phyloP scores from a whole-genome alignment of 2,888 invertebrate genomes.

The Hylaea fasciaria region DNA sequence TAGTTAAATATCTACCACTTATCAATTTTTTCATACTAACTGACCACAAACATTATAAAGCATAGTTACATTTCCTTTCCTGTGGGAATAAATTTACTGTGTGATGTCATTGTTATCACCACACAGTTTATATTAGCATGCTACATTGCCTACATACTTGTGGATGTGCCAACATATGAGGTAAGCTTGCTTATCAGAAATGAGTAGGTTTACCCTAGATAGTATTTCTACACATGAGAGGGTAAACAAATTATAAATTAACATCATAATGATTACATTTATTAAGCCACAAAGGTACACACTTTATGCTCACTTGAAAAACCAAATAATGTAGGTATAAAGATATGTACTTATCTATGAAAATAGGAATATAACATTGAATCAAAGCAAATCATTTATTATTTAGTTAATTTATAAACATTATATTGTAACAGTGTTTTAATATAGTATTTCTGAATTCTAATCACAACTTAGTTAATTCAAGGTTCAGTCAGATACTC shows the following conservation, averaged over 20 bases:
- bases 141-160: constrained; percentile 18
- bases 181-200: constrained; percentile 33
- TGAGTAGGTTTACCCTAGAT: background rate
- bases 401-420: no score
- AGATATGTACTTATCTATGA: no score
- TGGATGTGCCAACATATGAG: constrained; percentile 32
- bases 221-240: background rate
- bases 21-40: background rate
- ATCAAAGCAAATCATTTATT: no score
- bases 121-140: constrained; percentile 39
- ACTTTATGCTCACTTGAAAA: no score
- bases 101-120: constrained; percentile 59
- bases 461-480: constrained; percentile 16
- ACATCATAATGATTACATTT: no score
- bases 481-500: constrained; percentile 53
- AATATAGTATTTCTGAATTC: background rate
- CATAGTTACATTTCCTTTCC: constrained; percentile 44
- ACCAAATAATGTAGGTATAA: no score
- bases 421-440: background rate
- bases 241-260: no score
- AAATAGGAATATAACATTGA: no score
- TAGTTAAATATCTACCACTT: background rate
- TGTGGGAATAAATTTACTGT: constrained; percentile 48
- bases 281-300: no score
- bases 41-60: constrained; percentile 15